Evolutionary conservation across 2,113 vertebrate species (phyloP).

Genomic region (Cyprinodon brontotheroides): DNA sequence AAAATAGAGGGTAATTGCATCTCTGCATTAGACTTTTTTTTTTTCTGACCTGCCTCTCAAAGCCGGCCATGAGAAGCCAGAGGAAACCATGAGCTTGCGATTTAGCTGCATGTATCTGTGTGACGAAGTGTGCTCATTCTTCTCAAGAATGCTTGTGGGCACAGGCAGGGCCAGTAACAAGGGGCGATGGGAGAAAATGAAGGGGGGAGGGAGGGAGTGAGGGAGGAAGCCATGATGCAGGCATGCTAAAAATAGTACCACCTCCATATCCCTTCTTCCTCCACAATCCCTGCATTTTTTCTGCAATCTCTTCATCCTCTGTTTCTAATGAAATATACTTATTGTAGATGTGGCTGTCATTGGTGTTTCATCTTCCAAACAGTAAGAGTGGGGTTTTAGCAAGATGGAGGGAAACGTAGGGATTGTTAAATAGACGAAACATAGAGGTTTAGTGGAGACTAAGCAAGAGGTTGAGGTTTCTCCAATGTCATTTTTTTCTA

Average conservation of each 20-base stretch:
- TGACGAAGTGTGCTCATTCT: constrained; percentile 15
- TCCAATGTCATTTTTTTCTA: too few relatives aligned
- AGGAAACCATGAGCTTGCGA: neutral
- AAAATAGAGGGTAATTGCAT: too few relatives aligned
- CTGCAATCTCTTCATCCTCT: constrained; percentile 19
- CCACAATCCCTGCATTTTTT: constrained; percentile 15
- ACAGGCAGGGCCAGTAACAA: constrained; percentile 47
- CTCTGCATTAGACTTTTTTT: constrained; percentile 24
- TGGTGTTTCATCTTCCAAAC: constrained; percentile 4
- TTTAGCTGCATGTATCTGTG: constrained; percentile 4
- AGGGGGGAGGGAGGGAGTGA: constrained; percentile 21
- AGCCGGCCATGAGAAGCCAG: constrained; percentile 20
- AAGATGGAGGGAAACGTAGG: neutral
- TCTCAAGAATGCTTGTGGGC: constrained; percentile 53
- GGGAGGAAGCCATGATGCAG: constrained; percentile 47
- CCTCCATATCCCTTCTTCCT: constrained; percentile 46
- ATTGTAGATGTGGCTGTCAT: neutral
- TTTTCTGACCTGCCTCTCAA: constrained; percentile 39
- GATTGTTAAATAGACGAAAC: too few relatives aligned
- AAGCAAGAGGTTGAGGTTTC: too few relatives aligned
- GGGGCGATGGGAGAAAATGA: constrained; percentile 38
- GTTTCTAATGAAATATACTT: constrained; percentile 20
- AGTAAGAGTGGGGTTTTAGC: neutral
- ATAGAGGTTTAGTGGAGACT: too few relatives aligned
- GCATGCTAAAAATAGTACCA: constrained; percentile 62